Conservation (phyloP, 1,140 invertebrate genomes). For the Thalassaphorura encarpata region DNA sequence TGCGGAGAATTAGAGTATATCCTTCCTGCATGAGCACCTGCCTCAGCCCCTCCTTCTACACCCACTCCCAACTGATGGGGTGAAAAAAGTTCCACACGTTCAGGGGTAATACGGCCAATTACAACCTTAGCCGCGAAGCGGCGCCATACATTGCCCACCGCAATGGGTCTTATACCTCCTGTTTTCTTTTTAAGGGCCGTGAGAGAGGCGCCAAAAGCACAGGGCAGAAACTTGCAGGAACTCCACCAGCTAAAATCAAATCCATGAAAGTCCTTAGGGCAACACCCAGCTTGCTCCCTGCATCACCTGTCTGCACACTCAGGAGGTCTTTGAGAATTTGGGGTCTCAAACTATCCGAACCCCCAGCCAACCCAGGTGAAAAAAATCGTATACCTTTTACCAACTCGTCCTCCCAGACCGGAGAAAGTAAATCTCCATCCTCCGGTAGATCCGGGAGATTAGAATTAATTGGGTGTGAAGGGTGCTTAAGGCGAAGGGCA, state of each 20-base stretch:
- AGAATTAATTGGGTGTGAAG: no score
- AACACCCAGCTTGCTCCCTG: neutral
- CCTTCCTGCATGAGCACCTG: neutral
- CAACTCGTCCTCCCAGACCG: no score
- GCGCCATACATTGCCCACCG: neutral
- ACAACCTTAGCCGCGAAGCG: neutral
- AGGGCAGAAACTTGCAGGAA: neutral
- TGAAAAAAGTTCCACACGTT: neutral
- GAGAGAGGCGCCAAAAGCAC: neutral
- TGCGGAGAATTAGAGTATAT: neutral
- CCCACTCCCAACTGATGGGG: neutral
- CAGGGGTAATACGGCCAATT: neutral
- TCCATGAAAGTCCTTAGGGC: neutral
- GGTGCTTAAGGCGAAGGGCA: no score
- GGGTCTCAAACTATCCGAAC: no score
- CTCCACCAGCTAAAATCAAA: neutral
- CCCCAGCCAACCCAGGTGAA: no score
- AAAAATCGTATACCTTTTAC: no score
- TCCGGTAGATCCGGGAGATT: no score
- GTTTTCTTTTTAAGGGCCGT: neutral
- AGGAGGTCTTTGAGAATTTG: conserved; percentile 8
- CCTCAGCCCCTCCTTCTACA: neutral
- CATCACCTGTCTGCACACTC: neutral
- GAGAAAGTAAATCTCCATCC: no score
- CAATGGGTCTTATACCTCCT: neutral